Percentiles rank a stretch among this genome's conserved stretches.
Evolutionary conservation across 2,113 vertebrate genomes (phyloP).

Genomic region (Stegostoma tigrinum): DNA sequence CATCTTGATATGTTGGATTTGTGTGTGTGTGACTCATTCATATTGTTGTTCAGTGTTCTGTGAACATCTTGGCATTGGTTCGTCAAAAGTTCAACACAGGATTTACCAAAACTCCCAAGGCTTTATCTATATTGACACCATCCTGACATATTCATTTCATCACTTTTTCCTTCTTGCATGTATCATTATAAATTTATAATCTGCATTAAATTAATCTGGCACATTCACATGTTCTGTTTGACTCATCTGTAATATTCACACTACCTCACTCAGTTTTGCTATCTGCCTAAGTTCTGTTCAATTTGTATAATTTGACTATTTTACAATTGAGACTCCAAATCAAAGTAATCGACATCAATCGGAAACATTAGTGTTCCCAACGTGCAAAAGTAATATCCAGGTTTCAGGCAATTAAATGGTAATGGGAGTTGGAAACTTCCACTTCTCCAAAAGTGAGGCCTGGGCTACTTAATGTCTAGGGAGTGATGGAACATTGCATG

Average conservation of each 20-base stretch:
- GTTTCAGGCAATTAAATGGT: not conserved
- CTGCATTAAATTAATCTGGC: not conserved
- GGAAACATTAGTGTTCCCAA: not conserved
- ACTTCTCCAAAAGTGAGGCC: not conserved
- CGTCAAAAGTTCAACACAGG: not conserved
- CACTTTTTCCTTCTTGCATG: not conserved
- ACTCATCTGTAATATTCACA: not conserved
- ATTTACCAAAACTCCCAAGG: not conserved
- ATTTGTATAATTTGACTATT: not conserved
- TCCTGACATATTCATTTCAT: not conserved
- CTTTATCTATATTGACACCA: no score
- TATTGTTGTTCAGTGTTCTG: not conserved
- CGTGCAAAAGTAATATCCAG: not conserved
- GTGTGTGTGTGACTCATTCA: not conserved
- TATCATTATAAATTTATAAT: not conserved
- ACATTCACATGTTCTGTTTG: not conserved
- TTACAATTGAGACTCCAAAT: not conserved
- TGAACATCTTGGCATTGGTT: not conserved
- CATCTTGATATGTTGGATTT: no score
- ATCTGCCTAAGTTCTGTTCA: no score
- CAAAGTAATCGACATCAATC: not conserved
- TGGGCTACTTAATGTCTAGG: not conserved
- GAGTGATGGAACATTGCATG: not conserved
- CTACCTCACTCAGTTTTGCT: not conserved
- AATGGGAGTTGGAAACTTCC: not conserved